These are phyloP conservation scores for Eristalis tenax DNA, from an alignment of 2,888 invertebrate species.

Conservation along the genomic window DNA sequence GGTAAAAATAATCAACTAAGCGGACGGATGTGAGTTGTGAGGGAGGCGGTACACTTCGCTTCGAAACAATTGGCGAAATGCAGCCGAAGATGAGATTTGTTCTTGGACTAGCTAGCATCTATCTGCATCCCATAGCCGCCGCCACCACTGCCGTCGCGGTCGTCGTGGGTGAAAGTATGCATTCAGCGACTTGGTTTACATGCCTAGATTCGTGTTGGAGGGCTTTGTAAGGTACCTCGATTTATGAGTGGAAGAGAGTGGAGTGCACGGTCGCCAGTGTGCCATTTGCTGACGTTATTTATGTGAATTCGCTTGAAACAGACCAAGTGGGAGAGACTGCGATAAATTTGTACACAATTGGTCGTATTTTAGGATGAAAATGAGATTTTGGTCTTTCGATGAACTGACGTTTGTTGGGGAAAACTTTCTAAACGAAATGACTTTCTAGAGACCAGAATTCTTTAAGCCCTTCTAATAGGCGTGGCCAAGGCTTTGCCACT, in stretches of 20 bases:
- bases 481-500: too few relatives aligned
- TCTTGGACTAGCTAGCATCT: neutral
- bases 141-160: neutral
- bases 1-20: neutral
- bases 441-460: too few relatives aligned
- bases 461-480: too few relatives aligned
- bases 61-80: constrained; percentile 29
- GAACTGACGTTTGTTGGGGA: neutral
- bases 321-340: constrained; percentile 3
- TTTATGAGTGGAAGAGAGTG: neutral
- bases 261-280: neutral
- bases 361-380: constrained; percentile 17
- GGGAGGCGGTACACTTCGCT: neutral
- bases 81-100: neutral
- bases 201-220: constrained; percentile 6
- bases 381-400: neutral
- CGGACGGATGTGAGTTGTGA: neutral
- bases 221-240: neutral
- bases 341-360: constrained; percentile 18
- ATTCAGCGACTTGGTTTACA: constrained; percentile 13
- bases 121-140: neutral
- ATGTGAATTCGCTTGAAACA: constrained; percentile 11
- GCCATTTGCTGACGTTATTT: constrained; percentile 24
- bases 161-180: constrained; percentile 37
- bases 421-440: too few relatives aligned